Evolutionary conservation across 2,797 vertebrate species (phyloP).

Genomic region (Phalloptychus januarius): DNA sequence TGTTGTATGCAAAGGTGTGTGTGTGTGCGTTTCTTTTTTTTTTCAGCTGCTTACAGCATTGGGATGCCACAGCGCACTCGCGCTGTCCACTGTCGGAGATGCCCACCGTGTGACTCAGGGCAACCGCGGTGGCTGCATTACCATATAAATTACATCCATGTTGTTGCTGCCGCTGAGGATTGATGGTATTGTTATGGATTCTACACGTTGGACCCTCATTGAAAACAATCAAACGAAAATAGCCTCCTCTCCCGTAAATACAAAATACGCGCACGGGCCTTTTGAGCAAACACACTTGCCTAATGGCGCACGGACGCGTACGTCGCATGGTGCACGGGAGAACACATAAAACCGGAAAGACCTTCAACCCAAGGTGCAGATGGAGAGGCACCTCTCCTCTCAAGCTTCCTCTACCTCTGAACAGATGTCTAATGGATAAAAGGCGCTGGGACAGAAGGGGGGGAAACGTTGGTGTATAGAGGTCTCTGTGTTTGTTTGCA

Average conservation of each 20-base stretch:
- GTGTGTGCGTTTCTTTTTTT: slow-evolving; percentile 18
- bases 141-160: slow-evolving; percentile 85
- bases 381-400: slow-evolving; percentile 51
- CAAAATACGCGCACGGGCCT: slow-evolving; percentile 33
- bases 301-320: background rate
- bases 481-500: slow-evolving; percentile 8
- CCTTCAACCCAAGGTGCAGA: slow-evolving; percentile 53
- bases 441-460: slow-evolving; percentile 32
- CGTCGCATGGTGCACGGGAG: background rate
- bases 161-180: slow-evolving; percentile 75
- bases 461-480: slow-evolving; percentile 16
- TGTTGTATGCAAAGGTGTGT: slow-evolving; percentile 24
- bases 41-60: slow-evolving; percentile 58
- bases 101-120: slow-evolving; percentile 70
- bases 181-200: slow-evolving; percentile 83
- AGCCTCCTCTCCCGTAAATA: slow-evolving; percentile 65
- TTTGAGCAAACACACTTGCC: slow-evolving; percentile 6
- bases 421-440: slow-evolving; percentile 45
- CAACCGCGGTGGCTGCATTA: slow-evolving; percentile 73
- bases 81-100: slow-evolving; percentile 73
- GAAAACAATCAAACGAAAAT: slow-evolving; percentile 79
- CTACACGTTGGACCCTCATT: slow-evolving; percentile 71
- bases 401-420: slow-evolving; percentile 60
- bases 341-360: slow-evolving; percentile 19
- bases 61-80: slow-evolving; percentile 58